These are phyloP conservation scores for Balaenoptera acutorostrata DNA, from an alignment of 2,113 vertebrate species.

Conservation along the genomic window DNA sequence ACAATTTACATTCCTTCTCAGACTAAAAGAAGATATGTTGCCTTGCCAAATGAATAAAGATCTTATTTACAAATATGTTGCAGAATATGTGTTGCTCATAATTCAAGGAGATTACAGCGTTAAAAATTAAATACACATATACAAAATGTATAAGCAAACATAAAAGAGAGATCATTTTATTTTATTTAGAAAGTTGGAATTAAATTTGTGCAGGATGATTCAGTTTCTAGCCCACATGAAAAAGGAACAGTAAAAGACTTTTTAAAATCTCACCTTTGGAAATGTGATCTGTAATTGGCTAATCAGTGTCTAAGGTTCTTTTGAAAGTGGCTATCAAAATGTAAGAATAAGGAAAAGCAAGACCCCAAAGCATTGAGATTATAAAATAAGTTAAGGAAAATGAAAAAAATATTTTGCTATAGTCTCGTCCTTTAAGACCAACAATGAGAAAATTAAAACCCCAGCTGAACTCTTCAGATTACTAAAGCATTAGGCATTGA, in stretches of 20 bases:
- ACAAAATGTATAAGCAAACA: background rate
- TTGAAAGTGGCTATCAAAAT: background rate
- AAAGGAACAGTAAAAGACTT: constrained; percentile 49
- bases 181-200: constrained; percentile 64
- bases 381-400: background rate
- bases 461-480: background rate
- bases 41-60: constrained; percentile 65
- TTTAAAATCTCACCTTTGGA: background rate
- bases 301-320: background rate
- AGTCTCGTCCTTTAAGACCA: background rate
- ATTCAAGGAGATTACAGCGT: background rate
- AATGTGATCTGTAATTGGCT: constrained; percentile 50
- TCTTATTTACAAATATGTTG: constrained; percentile 69
- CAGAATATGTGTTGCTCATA: constrained; percentile 45
- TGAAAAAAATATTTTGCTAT: background rate
- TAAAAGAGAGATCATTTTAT: background rate
- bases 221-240: constrained; percentile 47
- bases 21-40: constrained; percentile 67
- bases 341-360: background rate
- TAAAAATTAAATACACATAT: background rate
- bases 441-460: background rate
- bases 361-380: background rate
- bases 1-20: constrained; percentile 72
- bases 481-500: background rate
- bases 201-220: constrained; percentile 57